Percentiles rank a stretch among this genome's conserved stretches.
Conservation (phyloP, 2,113 vertebrate genomes). For the Paradoxurus hermaphroditus region DNA sequence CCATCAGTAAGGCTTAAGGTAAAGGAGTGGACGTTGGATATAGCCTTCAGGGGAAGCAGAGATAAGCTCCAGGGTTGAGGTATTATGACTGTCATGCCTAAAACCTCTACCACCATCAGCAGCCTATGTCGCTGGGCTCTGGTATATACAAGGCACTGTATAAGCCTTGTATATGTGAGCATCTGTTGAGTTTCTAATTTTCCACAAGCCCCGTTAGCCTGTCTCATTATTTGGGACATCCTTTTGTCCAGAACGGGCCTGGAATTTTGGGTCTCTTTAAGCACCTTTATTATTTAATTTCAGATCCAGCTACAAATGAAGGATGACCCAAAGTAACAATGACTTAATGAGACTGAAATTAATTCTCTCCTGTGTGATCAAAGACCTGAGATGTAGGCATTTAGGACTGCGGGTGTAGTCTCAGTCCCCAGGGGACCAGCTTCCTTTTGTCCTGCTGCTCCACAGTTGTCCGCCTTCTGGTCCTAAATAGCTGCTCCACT, state of each 20-base stretch:
- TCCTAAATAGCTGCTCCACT: background rate
- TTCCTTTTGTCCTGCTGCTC: background rate
- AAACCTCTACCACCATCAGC: too few relatives aligned
- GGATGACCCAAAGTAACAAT: background rate
- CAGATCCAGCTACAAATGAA: background rate
- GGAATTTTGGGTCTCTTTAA: background rate
- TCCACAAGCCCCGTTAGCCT: background rate
- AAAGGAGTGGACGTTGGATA: background rate
- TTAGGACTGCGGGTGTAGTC: background rate
- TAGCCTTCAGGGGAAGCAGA: background rate
- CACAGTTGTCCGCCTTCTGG: background rate
- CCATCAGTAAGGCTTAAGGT: background rate
- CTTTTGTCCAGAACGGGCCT: background rate
- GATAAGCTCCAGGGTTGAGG: background rate
- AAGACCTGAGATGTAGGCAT: background rate
- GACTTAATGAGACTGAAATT: background rate
- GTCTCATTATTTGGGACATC: background rate
- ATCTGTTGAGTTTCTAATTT: background rate
- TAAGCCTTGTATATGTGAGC: background rate
- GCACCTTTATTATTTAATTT: background rate
- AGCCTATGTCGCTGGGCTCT: background rate
- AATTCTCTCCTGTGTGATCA: background rate
- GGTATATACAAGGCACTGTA: accelerated
- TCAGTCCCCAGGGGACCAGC: background rate
- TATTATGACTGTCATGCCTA: too few relatives aligned